phyloP scores from a whole-genome alignment of 2,888 invertebrate genomes.

The Siphonodentalium dalli region DNA sequence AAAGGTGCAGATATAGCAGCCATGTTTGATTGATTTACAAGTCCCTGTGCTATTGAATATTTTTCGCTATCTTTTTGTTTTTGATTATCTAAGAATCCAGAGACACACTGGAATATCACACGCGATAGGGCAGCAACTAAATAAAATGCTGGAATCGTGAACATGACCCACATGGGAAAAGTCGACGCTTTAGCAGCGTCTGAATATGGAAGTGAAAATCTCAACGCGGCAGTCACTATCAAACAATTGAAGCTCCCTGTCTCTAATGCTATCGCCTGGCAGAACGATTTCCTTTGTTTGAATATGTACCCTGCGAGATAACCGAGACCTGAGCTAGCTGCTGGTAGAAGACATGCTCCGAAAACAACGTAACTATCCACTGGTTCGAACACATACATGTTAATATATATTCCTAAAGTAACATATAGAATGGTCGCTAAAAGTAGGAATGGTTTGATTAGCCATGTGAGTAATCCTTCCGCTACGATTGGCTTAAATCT shows the following conservation, averaged over 20 bases:
- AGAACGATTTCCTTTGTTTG: conserved; percentile 45
- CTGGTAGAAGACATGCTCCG: conserved; percentile 48
- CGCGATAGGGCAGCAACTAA: conserved; percentile 45
- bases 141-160: conserved; percentile 57
- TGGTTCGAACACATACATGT: conserved; percentile 61
- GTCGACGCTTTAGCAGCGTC: conserved; percentile 56
- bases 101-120: conserved; percentile 35
- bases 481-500: conserved; percentile 50
- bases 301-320: conserved; percentile 45
- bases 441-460: conserved; percentile 61
- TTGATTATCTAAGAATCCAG: conserved; percentile 42
- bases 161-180: conserved; percentile 61
- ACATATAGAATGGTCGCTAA: conserved; percentile 60
- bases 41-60: conserved; percentile 52
- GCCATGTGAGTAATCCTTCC: conserved; percentile 59
- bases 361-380: conserved; percentile 46
- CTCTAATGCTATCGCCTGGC: conserved; percentile 58
- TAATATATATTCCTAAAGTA: conserved; percentile 64
- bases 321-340: conserved; percentile 49
- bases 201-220: conserved; percentile 57
- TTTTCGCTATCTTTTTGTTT: conserved; percentile 43
- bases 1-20: conserved; percentile 54
- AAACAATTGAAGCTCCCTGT: conserved; percentile 59
- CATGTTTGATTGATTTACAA: conserved; percentile 52
- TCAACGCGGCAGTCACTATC: conserved; percentile 54